phyloP scores from a whole-genome alignment of 2,888 invertebrate genomes.

The Stenchaetothrips biformis region DNA sequence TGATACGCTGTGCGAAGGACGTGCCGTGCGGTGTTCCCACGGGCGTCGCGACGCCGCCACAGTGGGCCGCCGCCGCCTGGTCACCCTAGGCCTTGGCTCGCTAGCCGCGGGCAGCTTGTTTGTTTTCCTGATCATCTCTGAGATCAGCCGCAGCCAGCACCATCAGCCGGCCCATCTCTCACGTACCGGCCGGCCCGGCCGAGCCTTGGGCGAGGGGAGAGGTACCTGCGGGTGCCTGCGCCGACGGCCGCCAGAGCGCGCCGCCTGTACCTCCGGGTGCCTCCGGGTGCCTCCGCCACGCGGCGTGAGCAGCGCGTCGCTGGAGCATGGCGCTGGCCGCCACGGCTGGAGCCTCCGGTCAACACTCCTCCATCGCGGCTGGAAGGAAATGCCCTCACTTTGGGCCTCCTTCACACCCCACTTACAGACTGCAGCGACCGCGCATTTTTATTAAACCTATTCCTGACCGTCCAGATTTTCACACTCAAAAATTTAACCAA shows the following conservation, averaged over 20 bases:
- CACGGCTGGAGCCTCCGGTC: too few species aligned
- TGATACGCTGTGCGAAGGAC: too few species aligned
- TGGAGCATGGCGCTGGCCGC: too few species aligned
- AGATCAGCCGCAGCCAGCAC: slow-evolving; percentile 4
- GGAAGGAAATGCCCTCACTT: too few species aligned
- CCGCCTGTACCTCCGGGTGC: not conserved
- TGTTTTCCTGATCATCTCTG: slow-evolving; percentile 21
- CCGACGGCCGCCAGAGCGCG: slow-evolving; percentile 4
- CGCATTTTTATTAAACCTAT: too few species aligned
- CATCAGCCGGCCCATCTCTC: slow-evolving; percentile 10
- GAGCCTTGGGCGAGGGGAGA: not conserved
- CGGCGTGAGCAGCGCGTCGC: too few species aligned
- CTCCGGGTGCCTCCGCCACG: too few species aligned
- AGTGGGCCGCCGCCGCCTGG: not conserved
- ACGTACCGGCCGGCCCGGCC: not conserved
- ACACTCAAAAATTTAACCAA: too few species aligned
- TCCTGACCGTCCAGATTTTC: too few species aligned
- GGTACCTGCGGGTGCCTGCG: not conserved
- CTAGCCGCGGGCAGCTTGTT: slow-evolving; percentile 17
- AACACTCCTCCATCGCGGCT: too few species aligned
- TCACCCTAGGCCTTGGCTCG: not conserved
- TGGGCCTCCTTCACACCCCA: too few species aligned
- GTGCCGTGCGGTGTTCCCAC: not conserved
- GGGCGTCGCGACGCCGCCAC: not conserved
- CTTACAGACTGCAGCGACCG: too few species aligned